phyloP scores from a whole-genome alignment of 2,888 invertebrate species.

The Prenolepis imparis region DNA sequence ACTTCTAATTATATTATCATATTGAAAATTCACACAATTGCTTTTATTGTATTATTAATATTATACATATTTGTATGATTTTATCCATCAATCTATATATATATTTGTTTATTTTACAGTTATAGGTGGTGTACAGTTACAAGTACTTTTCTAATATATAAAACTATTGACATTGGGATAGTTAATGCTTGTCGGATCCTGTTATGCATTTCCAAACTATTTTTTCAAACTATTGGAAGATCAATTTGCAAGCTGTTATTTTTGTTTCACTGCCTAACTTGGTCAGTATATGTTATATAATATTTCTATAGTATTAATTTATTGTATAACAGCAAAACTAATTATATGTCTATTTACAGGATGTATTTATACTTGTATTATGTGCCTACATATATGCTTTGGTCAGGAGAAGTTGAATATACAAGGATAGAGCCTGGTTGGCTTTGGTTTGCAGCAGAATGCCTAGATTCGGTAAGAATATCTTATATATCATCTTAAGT shows the following conservation, averaged over 20 bases:
- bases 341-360: slow-evolving; percentile 69
- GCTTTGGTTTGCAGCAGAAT: slow-evolving; percentile 79
- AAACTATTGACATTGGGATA: slow-evolving; percentile 71
- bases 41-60: neutral
- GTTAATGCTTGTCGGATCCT: slow-evolving; percentile 72
- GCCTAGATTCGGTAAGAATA: slow-evolving; percentile 77
- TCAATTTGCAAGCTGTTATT: slow-evolving; percentile 75
- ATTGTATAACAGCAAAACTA: neutral
- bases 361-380: slow-evolving; percentile 76
- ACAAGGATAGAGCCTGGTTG: slow-evolving; percentile 70
- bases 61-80: neutral
- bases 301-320: neutral
- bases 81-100: neutral
- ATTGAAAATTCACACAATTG: neutral
- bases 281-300: slow-evolving; percentile 71
- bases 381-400: slow-evolving; percentile 76
- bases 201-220: slow-evolving; percentile 60
- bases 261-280: slow-evolving; percentile 74
- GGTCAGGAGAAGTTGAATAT: slow-evolving; percentile 68
- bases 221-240: slow-evolving; percentile 68
- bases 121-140: slow-evolving; percentile 68
- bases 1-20: neutral
- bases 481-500: neutral
- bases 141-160: slow-evolving; percentile 71
- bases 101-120: slow-evolving; percentile 35